A percentile compares a stretch with the other conserved stretches of the same genome.
Evolutionary conservation across 2,113 vertebrate genomes (phyloP).

Genomic region (Clarias magur): DNA sequence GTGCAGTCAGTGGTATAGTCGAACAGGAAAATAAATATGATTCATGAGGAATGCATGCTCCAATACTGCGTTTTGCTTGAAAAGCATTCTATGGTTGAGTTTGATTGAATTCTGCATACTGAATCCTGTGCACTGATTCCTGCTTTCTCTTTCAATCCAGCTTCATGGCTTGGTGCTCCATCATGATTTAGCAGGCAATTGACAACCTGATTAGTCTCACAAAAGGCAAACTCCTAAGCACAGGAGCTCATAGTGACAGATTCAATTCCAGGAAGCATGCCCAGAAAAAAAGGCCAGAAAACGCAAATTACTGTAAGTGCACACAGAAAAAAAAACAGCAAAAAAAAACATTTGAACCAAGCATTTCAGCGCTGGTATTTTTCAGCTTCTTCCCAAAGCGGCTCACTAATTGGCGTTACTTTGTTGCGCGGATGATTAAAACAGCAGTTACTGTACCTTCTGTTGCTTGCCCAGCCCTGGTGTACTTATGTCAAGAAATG

Average conservation of each 20-base stretch:
- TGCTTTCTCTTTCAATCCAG: conserved; percentile 38
- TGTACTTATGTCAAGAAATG: conserved; percentile 20
- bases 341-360: conserved; percentile 2
- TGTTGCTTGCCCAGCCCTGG: not conserved
- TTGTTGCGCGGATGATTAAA: conserved; percentile 44
- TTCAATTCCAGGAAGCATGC: conserved; percentile 53
- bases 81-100: conserved; percentile 14
- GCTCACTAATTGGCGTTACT: conserved; percentile 54
- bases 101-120: conserved; percentile 24
- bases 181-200: conserved; percentile 58
- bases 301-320: conserved; percentile 31
- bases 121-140: conserved; percentile 9
- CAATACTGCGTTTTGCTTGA: not conserved
- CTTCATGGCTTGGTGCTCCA: conserved; percentile 49
- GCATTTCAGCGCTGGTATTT: conserved; percentile 42
- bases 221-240: conserved; percentile 55
- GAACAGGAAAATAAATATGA: conserved; percentile 25
- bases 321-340: not conserved
- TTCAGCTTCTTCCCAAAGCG: conserved; percentile 27
- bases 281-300: not conserved
- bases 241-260: conserved; percentile 46
- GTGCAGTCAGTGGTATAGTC: too few species aligned
- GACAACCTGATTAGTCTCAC: conserved; percentile 59
- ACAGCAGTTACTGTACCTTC: conserved; percentile 31
- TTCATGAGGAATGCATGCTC: not conserved